These are phyloP conservation scores for Agapetus fuscipes DNA, from an alignment of 2,888 invertebrate genomes.

Conservation along the genomic window DNA sequence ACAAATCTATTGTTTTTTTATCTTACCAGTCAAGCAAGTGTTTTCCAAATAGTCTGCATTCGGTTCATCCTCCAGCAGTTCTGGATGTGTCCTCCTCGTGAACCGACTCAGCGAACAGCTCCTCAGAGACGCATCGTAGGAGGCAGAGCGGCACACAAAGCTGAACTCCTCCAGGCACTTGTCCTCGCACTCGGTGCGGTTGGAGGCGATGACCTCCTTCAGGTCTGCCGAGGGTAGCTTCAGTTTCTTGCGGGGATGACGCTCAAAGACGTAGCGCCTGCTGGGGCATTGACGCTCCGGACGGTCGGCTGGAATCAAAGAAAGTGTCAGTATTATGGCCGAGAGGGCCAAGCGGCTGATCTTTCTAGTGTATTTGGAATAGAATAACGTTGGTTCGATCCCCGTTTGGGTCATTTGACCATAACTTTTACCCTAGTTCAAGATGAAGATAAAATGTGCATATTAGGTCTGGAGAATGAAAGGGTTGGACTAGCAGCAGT, in stretches of 20 bases:
- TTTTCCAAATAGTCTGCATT: constrained; percentile 87
- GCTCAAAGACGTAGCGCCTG: constrained; percentile 78
- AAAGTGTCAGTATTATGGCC: too few relatives aligned
- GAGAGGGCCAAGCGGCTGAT: too few relatives aligned
- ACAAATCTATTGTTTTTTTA: too few relatives aligned
- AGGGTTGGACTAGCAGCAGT: too few relatives aligned
- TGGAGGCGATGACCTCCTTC: constrained; percentile 76
- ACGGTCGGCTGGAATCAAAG: constrained; percentile 59
- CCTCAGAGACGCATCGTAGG: constrained; percentile 67
- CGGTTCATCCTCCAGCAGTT: constrained; percentile 73
- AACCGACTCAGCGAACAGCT: constrained; percentile 74
- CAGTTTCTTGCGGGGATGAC: constrained; percentile 75
- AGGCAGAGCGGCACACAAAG: constrained; percentile 80
- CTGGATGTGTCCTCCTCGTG: constrained; percentile 78
- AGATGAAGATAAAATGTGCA: too few relatives aligned
- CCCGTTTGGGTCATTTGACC: too few relatives aligned
- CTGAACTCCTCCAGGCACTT: constrained; percentile 82
- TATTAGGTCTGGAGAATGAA: too few relatives aligned
- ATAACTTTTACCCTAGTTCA: too few relatives aligned
- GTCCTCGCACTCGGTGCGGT: constrained; percentile 84
- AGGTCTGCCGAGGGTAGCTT: constrained; percentile 72
- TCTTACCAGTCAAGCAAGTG: constrained; percentile 76
- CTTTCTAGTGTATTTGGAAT: too few relatives aligned
- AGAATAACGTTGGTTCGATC: too few relatives aligned
- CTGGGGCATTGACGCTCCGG: constrained; percentile 85